Conservation (phyloP, 2,888 invertebrate genomes). For the Parascotia fuliginaria region DNA sequence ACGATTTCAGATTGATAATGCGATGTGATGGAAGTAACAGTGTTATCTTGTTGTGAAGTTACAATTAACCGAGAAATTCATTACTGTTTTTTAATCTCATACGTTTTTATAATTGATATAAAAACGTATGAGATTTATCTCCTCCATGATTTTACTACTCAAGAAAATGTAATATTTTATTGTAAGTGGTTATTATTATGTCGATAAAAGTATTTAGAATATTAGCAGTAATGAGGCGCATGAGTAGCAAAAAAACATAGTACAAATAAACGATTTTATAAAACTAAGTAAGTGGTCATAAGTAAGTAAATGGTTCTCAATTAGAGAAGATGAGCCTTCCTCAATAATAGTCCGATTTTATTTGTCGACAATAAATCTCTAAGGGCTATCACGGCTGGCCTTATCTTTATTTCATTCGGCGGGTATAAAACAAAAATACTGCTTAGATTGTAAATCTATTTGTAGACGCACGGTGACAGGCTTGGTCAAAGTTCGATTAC, state of each 20-base stretch:
- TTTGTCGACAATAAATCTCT: constrained; percentile 39
- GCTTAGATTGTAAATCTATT: constrained; percentile 33
- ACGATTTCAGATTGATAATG: too few relatives aligned
- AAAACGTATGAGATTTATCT: too few relatives aligned
- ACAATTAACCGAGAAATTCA: too few relatives aligned
- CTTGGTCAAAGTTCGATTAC: constrained; percentile 13
- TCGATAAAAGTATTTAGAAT: neutral
- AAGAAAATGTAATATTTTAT: too few relatives aligned
- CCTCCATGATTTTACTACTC: too few relatives aligned
- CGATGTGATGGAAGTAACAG: too few relatives aligned
- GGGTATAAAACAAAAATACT: constrained; percentile 39
- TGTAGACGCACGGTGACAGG: constrained; percentile 11
- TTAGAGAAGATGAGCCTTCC: constrained; percentile 30
- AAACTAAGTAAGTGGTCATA: neutral
- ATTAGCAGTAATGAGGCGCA: neutral
- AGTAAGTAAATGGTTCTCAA: constrained; percentile 29
- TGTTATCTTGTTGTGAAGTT: too few relatives aligned
- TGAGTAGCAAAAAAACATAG: neutral
- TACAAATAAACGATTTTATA: neutral
- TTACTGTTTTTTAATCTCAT: too few relatives aligned
- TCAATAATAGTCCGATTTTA: constrained; percentile 36
- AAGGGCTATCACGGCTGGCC: constrained; percentile 31
- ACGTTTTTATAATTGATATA: too few relatives aligned
- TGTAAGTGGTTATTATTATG: too few relatives aligned
- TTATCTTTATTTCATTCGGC: constrained; percentile 45